Evolutionary conservation across 2,888 invertebrate genomes (phyloP).

Genomic region (Athetis lepigone): DNA sequence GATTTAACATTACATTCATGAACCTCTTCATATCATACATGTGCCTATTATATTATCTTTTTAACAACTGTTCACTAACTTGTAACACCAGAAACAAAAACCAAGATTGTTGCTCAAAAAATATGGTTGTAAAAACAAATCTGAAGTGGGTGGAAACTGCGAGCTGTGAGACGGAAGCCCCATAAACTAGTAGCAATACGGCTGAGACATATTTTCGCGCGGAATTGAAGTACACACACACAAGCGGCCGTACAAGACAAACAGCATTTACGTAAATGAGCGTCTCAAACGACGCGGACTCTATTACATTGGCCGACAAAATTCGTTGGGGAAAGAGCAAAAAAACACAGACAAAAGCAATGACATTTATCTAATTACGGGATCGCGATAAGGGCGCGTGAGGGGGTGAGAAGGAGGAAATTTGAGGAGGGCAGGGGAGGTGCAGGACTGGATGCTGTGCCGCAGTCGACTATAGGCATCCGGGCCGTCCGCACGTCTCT

Average conservation of each 20-base stretch:
- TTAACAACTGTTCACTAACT: constrained; percentile 32
- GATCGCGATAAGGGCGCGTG: constrained; percentile 83
- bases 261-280: constrained; percentile 70
- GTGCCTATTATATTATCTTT: constrained; percentile 21
- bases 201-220: constrained; percentile 66
- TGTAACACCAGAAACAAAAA: constrained; percentile 28
- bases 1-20: constrained; percentile 15
- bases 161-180: constrained; percentile 54
- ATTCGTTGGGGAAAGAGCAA: constrained; percentile 74
- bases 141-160: constrained; percentile 67
- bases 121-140: constrained; percentile 61
- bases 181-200: constrained; percentile 69
- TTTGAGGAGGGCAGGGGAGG: constrained; percentile 66
- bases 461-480: constrained; percentile 76
- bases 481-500: constrained; percentile 58
- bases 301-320: constrained; percentile 76
- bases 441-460: constrained; percentile 75
- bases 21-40: constrained; percentile 9
- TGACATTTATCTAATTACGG: constrained; percentile 90
- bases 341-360: constrained; percentile 83
- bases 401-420: constrained; percentile 69
- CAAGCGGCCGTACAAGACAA: constrained; percentile 56
- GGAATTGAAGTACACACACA: constrained; percentile 62
- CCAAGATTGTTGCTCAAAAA: constrained; percentile 51
- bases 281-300: constrained; percentile 69